Conservation (phyloP, 2,888 invertebrate genomes). For the Pseudanteris insignis region DNA sequence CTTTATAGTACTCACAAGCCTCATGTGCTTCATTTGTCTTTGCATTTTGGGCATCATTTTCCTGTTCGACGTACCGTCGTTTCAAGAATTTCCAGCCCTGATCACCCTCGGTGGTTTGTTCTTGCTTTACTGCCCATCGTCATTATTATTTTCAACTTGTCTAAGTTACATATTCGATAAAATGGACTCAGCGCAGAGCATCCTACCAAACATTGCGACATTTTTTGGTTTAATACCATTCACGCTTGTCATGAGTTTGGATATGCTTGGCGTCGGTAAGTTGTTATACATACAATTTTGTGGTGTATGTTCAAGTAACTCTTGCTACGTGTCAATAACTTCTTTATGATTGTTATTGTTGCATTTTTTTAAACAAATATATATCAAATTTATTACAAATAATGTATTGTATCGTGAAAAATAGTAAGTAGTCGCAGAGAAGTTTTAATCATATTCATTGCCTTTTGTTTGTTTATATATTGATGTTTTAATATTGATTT, state of each 20-base stretch:
- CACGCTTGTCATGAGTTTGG: constrained; percentile 75
- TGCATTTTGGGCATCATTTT: constrained; percentile 73
- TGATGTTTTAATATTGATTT: too few species aligned
- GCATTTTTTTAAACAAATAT: too few species aligned
- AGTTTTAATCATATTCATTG: too few species aligned
- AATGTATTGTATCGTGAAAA: too few species aligned
- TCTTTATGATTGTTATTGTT: constrained; percentile 24
- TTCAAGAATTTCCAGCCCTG: constrained; percentile 76
- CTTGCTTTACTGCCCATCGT: constrained; percentile 78
- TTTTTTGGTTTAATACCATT: constrained; percentile 81
- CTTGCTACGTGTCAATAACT: too few species aligned
- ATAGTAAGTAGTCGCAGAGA: too few species aligned
- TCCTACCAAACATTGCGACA: constrained; percentile 80
- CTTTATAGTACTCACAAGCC: constrained; percentile 76
- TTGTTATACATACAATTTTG: too few species aligned
- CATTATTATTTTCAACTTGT: constrained; percentile 79
- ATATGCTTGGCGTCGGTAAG: constrained; percentile 78
- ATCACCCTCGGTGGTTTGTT: constrained; percentile 74
- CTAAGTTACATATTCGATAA: constrained; percentile 84
- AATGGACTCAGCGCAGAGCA: constrained; percentile 83
- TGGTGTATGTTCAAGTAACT: too few species aligned
- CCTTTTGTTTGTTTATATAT: too few species aligned
- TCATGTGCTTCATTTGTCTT: constrained; percentile 76
- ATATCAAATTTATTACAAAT: too few species aligned
- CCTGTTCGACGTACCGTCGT: constrained; percentile 76